Base-by-base conservation (phyloP, 1,140 invertebrate species). In the Papilio machaon region DNA sequence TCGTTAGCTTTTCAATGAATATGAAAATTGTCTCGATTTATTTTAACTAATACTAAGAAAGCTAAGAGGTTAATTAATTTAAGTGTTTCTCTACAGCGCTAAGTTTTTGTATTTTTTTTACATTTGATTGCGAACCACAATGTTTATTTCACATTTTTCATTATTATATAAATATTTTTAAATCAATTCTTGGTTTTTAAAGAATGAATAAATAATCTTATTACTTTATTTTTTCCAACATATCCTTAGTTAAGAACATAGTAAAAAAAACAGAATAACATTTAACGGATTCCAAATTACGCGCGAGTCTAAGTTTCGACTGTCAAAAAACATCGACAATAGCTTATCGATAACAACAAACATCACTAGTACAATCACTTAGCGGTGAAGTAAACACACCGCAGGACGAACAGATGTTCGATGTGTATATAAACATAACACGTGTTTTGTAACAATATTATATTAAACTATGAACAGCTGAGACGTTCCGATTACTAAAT, bases 301-400 rank as follows among this genome's bases (percentile, higher is more conserved):
- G 23, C 23, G 2, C 23, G 23, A 43, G 38, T 7, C 7, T 43
- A 15, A 67, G 10, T 35, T 35, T 30, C 30, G 30, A 67, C 64
- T 67, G 30, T 67, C 30, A 67, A 67, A 30, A 35, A 35, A 67
- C 64, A 81, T 82, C 83, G 80, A 84, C 76, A 82, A 75, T 73
- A 60, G 13, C 30, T 80, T 75, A 81, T 84, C 83, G 79, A 84
- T 80, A 54, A 80, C 67, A 43, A 19, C 49, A 19, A 6, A 78
- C 85, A 83, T 82, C 83, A 81, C 83, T 83, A 83, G 38, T 23
- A 49, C 46, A 82, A 78, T 84, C 70, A 84, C 80, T 84, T 84
- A 83, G 81, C 77, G 75, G 47, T 80, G 78, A 81, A 80, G 82
- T 85, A 84, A 83, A 84, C 84, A 85, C 80, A 80, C 43, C 19